Evolutionary conservation across 2,113 vertebrate genomes (phyloP), one percentile per base, ranked within the genome.

Genomic region (Crotalus horridus): DNA sequence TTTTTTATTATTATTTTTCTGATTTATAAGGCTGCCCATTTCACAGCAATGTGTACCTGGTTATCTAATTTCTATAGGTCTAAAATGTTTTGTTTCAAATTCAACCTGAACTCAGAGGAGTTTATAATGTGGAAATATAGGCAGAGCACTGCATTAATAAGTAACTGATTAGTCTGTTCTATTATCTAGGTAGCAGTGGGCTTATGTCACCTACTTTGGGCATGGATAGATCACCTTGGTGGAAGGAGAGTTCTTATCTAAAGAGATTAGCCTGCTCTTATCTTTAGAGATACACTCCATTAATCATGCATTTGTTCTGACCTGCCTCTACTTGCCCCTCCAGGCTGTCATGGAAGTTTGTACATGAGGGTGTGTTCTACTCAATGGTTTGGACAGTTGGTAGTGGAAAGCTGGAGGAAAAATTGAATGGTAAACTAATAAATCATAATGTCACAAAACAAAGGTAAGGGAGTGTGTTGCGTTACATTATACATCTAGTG

Each of bases 301-400:
- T 0, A 0, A 5, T 46, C 33, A 88, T 0, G 0, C 0, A 0
- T 91, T 94, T 69, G 51, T 90, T 90, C 51, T 54, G 61, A 13
- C 88, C 54, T 86, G n/a, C 4, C 29, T 90, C 74, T 39, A 9
- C 89, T 92, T 93, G 90, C n/a, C 6, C 23, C 55, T 92, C 89
- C 81, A 90, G 86, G 85, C 90, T 1, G 0, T 0, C 48, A 48
- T 39, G 13, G 89, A 81, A 85, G 91, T 86, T 20, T 86, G 86
- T 61, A 88, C 85, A 56, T 81, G 87, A 92, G 55, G 20, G 20
- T 55, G 46, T 58, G 39, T 39, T 85, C 51, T 7, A 26, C n/a
- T 93, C 51, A 85, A 26, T 21, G 61, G 86, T 39, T 58, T 33
- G 81, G 88, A 85, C 59, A 86, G 8, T 48, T 88, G 64, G 9